Evolutionary conservation across 1,140 invertebrate genomes (phyloP).

Genomic region (Nasonia vitripennis): DNA sequence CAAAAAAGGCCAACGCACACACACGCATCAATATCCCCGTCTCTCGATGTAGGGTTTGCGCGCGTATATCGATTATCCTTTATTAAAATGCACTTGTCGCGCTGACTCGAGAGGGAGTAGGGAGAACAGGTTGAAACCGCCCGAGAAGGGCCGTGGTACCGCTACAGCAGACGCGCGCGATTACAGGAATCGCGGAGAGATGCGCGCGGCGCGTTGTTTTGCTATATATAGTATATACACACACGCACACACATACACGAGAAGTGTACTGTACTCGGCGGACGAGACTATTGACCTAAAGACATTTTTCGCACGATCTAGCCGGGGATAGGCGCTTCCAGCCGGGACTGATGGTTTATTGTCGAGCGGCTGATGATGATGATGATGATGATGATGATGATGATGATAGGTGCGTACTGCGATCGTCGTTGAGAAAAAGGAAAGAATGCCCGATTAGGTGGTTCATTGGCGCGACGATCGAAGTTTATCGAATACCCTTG

Average conservation of each 20-base stretch:
- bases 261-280: not conserved
- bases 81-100: constrained; percentile 36
- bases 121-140: not conserved
- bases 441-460: not conserved
- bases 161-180: not conserved
- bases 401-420: not conserved
- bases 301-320: constrained; percentile 33
- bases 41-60: not conserved
- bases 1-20: not conserved
- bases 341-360: not conserved
- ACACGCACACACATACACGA: not conserved
- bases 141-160: not conserved
- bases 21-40: not conserved
- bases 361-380: not conserved
- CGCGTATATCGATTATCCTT: constrained; percentile 21
- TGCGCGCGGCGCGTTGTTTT: not conserved
- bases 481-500: not conserved
- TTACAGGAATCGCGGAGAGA: not conserved
- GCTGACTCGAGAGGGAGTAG: not conserved
- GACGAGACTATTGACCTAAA: constrained; percentile 48
- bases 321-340: not conserved
- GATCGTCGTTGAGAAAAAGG: not conserved
- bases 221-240: not conserved
- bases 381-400: not conserved
- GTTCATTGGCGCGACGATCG: not conserved